Evolutionary conservation across 35 echinoderm and acorn worm species (phyloP).

Genomic region (Apostichopus californicus): DNA sequence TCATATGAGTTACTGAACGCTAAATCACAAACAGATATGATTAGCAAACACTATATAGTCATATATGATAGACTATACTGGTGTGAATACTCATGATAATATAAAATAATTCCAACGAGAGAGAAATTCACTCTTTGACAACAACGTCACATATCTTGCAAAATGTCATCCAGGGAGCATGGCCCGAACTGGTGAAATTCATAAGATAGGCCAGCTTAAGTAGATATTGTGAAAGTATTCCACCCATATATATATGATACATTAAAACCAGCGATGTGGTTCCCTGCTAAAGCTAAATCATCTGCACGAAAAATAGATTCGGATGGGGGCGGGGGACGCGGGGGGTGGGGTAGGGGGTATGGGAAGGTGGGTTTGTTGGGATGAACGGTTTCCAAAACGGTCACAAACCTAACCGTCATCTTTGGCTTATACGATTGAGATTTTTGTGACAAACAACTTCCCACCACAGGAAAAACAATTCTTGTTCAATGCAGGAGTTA

Average conservation of each 20-base stretch:
- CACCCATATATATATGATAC: background rate
- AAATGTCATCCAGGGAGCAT: background rate
- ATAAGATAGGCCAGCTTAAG: background rate
- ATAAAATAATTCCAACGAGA: too few species aligned
- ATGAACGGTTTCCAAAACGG: background rate
- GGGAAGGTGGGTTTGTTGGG: background rate
- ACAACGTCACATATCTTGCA: background rate
- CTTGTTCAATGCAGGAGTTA: too few species aligned
- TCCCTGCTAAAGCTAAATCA: background rate
- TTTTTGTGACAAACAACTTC: too few species aligned
- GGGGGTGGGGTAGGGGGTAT: background rate
- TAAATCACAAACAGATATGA: too few species aligned
- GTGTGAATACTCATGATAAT: too few species aligned
- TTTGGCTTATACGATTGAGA: too few species aligned
- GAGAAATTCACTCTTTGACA: too few species aligned
- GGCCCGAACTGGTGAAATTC: background rate
- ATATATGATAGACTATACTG: too few species aligned
- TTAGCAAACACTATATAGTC: too few species aligned
- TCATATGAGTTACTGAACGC: too few species aligned
- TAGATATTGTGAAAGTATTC: background rate
- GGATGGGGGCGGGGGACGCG: background rate
- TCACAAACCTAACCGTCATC: too few species aligned
- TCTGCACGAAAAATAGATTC: background rate
- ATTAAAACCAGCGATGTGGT: background rate
- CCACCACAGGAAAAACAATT: too few species aligned